These are phyloP conservation scores for Sebastes umbrosus DNA, from an alignment of 2,797 vertebrate species.

Conservation along the genomic window DNA sequence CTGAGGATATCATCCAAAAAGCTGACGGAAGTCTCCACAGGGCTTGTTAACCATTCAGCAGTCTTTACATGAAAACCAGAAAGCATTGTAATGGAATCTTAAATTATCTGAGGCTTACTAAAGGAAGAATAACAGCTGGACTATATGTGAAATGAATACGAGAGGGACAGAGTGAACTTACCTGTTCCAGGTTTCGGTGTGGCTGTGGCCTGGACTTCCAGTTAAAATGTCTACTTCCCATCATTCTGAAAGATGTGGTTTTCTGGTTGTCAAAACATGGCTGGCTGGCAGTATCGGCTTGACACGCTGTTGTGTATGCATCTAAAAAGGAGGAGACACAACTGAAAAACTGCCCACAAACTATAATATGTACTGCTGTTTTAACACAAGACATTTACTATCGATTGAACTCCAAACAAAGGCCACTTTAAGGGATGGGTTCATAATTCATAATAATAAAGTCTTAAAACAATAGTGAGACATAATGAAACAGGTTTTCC, in stretches of 20 bases:
- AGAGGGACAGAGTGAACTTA: slow-evolving; percentile 8
- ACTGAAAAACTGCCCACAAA: background rate
- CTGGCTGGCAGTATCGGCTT: background rate
- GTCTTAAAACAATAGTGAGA: background rate
- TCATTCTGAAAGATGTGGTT: slow-evolving; percentile 20
- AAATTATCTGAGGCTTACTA: background rate
- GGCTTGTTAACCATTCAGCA: slow-evolving; percentile 43
- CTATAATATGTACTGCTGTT: background rate
- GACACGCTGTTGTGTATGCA: background rate
- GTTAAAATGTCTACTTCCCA: slow-evolving; percentile 42
- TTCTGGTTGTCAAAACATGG: background rate
- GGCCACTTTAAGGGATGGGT: background rate
- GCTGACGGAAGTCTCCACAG: slow-evolving; percentile 26
- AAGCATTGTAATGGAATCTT: background rate
- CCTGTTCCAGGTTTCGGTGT: slow-evolving; percentile 45
- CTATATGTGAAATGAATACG: background rate
- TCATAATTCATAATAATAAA: background rate
- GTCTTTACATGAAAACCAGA: slow-evolving; percentile 59
- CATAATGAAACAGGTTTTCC: too few relatives aligned
- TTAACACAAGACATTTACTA: background rate
- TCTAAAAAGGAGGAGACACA: slow-evolving; percentile 23
- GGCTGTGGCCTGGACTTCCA: slow-evolving; percentile 31
- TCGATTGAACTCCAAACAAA: background rate
- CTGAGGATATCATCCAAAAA: slow-evolving; percentile 44
- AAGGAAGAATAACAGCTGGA: background rate